Conservation (phyloP, 2,797 vertebrate species). For the Crypturellus tataupa region DNA sequence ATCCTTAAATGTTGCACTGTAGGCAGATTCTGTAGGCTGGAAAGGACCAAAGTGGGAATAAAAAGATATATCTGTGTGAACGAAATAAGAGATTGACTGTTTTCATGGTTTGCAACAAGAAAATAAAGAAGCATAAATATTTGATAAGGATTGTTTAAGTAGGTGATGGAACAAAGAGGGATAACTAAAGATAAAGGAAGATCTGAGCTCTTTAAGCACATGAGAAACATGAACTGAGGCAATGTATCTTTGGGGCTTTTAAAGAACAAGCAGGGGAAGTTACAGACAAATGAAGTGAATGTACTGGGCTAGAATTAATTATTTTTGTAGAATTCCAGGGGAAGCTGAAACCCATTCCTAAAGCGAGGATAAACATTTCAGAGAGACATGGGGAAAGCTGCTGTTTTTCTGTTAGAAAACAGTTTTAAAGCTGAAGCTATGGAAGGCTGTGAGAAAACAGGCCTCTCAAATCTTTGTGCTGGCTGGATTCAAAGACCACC, state of each 20-base stretch:
- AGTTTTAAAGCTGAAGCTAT: too few species aligned
- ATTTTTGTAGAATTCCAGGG: not conserved
- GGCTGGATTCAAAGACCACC: not conserved
- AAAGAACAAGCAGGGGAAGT: not conserved
- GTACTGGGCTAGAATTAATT: not conserved
- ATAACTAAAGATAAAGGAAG: constrained; percentile 43
- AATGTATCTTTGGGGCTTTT: not conserved
- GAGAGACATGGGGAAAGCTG: not conserved
- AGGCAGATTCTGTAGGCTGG: not conserved
- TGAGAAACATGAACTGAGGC: not conserved
- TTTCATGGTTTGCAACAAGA: not conserved
- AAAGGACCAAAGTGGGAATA: not conserved
- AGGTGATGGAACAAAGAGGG: not conserved
- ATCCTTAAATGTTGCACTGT: not conserved
- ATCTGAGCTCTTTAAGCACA: not conserved
- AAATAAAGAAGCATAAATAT: constrained; percentile 44
- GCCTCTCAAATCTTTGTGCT: not conserved
- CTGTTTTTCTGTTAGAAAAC: not conserved
- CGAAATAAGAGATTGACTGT: not conserved
- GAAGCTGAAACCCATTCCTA: not conserved
- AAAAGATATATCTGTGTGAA: not conserved
- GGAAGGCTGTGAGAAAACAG: not conserved
- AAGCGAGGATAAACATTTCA: not conserved
- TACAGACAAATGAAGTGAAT: not conserved
- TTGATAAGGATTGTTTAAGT: constrained; percentile 42